phyloP scores from a whole-genome alignment of 2,888 invertebrate genomes.

The Melieria crassipennis region DNA sequence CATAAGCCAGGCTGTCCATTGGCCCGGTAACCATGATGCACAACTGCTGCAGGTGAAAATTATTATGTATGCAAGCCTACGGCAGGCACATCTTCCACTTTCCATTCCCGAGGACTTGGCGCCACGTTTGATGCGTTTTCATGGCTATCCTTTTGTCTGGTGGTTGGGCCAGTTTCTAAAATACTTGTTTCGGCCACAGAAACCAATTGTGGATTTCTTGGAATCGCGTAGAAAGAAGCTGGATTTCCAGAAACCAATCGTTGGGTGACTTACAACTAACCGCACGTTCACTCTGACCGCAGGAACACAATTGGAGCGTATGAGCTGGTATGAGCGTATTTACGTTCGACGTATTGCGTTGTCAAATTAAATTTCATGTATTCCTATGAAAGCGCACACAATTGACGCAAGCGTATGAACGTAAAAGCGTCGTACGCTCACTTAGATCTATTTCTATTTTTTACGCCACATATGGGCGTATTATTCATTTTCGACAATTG shows the following conservation, averaged over 20 bases:
- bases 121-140: slow-evolving; percentile 79
- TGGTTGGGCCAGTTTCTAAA: slow-evolving; percentile 97
- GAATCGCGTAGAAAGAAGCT: slow-evolving; percentile 80
- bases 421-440: too few species aligned
- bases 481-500: too few species aligned
- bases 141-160: slow-evolving; percentile 97
- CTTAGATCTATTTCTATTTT: too few species aligned
- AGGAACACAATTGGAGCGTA: too few species aligned
- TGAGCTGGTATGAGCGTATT: too few species aligned
- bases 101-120: slow-evolving; percentile 92
- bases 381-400: too few species aligned
- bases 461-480: too few species aligned
- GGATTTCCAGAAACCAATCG: slow-evolving; percentile 86
- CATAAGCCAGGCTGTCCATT: slow-evolving; percentile 76
- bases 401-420: too few species aligned
- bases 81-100: slow-evolving; percentile 88
- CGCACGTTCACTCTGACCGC: too few species aligned
- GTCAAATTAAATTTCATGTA: too few species aligned
- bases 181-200: slow-evolving; percentile 86
- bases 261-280: slow-evolving; percentile 73
- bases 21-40: slow-evolving; percentile 81
- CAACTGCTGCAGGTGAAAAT: slow-evolving; percentile 92
- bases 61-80: slow-evolving; percentile 87
- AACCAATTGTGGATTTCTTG: slow-evolving; percentile 76
- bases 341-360: too few species aligned